Base-by-base conservation (phyloP, 1,140 invertebrate genomes). In the Nasonia vitripennis region DNA sequence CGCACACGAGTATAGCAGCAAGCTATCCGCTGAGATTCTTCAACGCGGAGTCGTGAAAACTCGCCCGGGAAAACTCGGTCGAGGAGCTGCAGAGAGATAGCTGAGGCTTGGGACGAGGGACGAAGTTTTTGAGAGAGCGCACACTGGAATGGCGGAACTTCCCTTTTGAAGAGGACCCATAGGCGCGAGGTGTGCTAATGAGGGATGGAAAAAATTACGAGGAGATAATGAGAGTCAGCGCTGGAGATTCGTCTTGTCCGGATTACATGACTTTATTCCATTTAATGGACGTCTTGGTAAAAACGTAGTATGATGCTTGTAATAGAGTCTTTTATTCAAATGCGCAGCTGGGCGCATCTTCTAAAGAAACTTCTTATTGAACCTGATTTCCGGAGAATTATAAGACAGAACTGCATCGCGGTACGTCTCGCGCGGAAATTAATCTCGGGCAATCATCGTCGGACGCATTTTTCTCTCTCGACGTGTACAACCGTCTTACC, bases 21-120 rank as follows among this genome's bases (percentile, higher is more conserved):
- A 55, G 51, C 51, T 55, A 14, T 23, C 68, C 10, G 31, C 4
- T 20, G 17, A 51, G 74, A 83, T 48, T 83, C 74, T 75, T 62
- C 23, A 14, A 55, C 7, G 34, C 45, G 9, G 31, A 55, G 27
- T 31, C 27, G 34, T 73, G 70, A 55, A 73, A 82, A 81, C 4
- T 55, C 20, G 2, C 17, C 41, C 41, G 41, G 41, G 41, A 7
- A 41, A 41, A 45, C 41, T 45, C 41, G 41, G 41, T 45, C 41
- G 23, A 23, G 23, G 0, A 55, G 31, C 4, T 1, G 7, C 1
- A 62, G 20, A 12, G 31, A 9, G 23, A 31, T 31, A 62, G 45
- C 34, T 37, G 34, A 78, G n/a, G 77, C 4, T n/a, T 37, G 7
- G 34, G 45, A 79, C 2, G n/a, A 17, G 51, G 11, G 17, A 27